Evolutionary conservation across 2,888 invertebrate species (phyloP).

Genomic region (Pristionchus exspectatus): DNA sequence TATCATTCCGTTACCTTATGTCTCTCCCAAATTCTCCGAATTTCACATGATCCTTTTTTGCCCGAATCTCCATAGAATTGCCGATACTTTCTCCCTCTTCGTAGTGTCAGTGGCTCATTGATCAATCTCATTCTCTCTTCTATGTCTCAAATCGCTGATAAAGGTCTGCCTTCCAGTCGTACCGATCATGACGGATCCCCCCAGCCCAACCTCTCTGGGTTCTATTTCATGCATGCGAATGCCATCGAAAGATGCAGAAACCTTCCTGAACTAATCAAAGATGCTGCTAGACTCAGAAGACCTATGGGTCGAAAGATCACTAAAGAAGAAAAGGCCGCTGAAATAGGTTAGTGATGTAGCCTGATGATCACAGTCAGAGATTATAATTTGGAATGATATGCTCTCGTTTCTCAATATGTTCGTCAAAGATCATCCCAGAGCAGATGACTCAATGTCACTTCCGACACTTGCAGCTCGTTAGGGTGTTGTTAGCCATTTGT

Average conservation of each 20-base stretch:
- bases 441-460: neutral
- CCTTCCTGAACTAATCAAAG: neutral
- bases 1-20: neutral
- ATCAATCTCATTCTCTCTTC: neutral
- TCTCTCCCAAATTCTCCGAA: neutral
- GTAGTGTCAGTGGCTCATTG: neutral
- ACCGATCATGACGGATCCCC: neutral
- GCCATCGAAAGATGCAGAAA: neutral
- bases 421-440: no score
- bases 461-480: neutral
- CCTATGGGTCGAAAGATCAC: neutral
- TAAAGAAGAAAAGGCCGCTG: neutral
- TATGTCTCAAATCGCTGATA: neutral
- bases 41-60: neutral
- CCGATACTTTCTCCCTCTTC: neutral
- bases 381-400: no score
- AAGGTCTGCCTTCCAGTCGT: neutral
- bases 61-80: neutral
- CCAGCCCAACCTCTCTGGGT: no score
- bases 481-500: neutral
- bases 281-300: neutral
- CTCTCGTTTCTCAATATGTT: no score
- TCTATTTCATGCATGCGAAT: neutral
- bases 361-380: neutral
- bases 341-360: neutral